These are phyloP conservation scores for Hymenopus coronatus DNA, from an alignment of 2,888 invertebrate genomes.

Conservation along the genomic window DNA sequence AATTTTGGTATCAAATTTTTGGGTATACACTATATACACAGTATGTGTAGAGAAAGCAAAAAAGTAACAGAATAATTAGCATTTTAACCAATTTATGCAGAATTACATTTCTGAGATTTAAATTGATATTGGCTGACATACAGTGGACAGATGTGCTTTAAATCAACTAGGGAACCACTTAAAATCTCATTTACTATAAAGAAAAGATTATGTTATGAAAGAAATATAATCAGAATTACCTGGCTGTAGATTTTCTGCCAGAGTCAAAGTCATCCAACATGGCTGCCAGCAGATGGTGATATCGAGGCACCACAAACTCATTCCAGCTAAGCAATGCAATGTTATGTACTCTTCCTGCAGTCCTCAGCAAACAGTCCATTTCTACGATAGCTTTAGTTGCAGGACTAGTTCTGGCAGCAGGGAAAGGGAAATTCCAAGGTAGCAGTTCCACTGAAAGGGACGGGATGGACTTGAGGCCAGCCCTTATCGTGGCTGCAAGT, in stretches of 20 bases:
- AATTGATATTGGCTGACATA: no score
- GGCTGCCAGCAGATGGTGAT: constrained; percentile 55
- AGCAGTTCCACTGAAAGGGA: constrained; percentile 56
- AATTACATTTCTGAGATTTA: no score
- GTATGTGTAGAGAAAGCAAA: no score
- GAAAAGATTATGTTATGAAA: background rate
- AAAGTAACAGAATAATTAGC: no score
- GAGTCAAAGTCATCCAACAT: constrained; percentile 49
- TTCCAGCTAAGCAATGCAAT: constrained; percentile 57
- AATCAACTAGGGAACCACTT: no score
- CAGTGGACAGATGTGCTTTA: no score
- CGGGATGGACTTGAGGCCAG: constrained; percentile 41
- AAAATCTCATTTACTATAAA: no score
- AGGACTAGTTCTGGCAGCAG: constrained; percentile 37
- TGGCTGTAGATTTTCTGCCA: constrained; percentile 24
- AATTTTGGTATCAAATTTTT: no score
- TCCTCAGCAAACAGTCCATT: constrained; percentile 64
- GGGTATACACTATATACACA: no score
- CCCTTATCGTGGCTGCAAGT: constrained; percentile 46
- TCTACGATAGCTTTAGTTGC: constrained; percentile 54
- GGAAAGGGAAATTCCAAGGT: constrained; percentile 65
- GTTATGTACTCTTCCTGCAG: constrained; percentile 52
- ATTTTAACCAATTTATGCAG: no score
- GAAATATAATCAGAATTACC: background rate
- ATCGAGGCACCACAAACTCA: constrained; percentile 62